These are phyloP conservation scores for Siderastrea radians DNA, from an alignment of 92 coral and sea anemone genomes.

Conservation along the genomic window DNA sequence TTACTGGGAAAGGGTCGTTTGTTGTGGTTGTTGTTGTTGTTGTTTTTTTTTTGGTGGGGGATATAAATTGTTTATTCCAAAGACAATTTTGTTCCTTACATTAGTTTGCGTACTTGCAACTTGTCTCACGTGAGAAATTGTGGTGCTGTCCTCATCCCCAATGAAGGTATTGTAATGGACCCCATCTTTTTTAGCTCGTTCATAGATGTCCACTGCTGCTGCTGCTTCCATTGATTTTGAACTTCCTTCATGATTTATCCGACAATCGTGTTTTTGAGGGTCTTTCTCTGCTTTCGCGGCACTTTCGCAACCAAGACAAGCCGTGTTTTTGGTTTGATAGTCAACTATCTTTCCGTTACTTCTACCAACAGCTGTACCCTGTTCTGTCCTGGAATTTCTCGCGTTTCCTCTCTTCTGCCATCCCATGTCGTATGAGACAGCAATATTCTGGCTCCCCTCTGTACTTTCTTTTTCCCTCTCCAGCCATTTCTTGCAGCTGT, in stretches of 20 bases:
- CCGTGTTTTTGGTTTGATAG: slow-evolving; percentile 7
- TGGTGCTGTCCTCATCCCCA: slow-evolving; percentile 40
- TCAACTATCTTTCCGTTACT: slow-evolving; percentile 3
- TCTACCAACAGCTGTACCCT: slow-evolving; percentile 14
- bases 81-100: background rate
- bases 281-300: background rate
- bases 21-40: background rate
- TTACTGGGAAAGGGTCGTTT: too few species aligned
- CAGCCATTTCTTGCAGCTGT: slow-evolving; percentile 16
- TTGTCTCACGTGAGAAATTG: slow-evolving; percentile 17
- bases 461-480: background rate
- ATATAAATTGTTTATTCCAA: too few species aligned
- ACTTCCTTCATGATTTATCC: background rate
- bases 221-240: slow-evolving; percentile 21
- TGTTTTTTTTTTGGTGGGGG: background rate
- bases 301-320: background rate
- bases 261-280: background rate
- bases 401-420: slow-evolving; percentile 44
- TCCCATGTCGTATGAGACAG: slow-evolving; percentile 32
- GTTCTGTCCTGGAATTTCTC: slow-evolving; percentile 18
- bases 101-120: background rate
- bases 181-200: slow-evolving; percentile 12
- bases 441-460: background rate
- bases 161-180: slow-evolving; percentile 8
- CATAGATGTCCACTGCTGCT: slow-evolving; percentile 21